Evolutionary conservation across 2,797 vertebrate genomes (phyloP).

Genomic region (Danio choprae): DNA sequence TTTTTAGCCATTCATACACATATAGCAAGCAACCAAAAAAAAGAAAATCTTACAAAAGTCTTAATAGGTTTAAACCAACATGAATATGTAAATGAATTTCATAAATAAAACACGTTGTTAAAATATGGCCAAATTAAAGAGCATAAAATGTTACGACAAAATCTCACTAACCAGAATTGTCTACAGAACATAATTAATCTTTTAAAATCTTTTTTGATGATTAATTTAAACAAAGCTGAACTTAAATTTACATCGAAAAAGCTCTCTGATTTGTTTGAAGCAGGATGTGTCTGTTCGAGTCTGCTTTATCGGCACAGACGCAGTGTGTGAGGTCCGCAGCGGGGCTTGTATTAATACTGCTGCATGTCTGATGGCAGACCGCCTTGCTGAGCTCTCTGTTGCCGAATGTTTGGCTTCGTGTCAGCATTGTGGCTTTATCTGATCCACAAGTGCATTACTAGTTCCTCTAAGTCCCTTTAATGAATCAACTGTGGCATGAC

Average conservation of each 20-base stretch:
- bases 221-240: conserved; percentile 4
- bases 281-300: not conserved
- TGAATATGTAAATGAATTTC: not conserved
- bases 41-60: no score
- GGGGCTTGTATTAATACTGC: conserved; percentile 19
- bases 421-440: conserved; percentile 66
- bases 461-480: conserved; percentile 71
- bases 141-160: not conserved
- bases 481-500: conserved; percentile 76
- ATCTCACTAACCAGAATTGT: not conserved
- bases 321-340: conserved; percentile 11
- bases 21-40: no score
- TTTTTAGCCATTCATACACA: no score
- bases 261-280: conserved; percentile 7
- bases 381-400: conserved; percentile 26
- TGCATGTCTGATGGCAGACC: conserved; percentile 35
- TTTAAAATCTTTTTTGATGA: conserved; percentile 20
- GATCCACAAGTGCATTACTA: conserved; percentile 71
- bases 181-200: not conserved
- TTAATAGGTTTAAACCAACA: not conserved
- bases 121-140: not conserved
- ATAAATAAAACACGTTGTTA: not conserved
- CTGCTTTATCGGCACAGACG: not conserved
- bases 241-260: conserved; percentile 30
- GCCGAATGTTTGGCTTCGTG: conserved; percentile 55